A percentile compares a stretch with the other conserved stretches of the same genome.
These are phyloP conservation scores for Mustela nigripes DNA, from an alignment of 2,113 vertebrate genomes.

Conservation along the genomic window DNA sequence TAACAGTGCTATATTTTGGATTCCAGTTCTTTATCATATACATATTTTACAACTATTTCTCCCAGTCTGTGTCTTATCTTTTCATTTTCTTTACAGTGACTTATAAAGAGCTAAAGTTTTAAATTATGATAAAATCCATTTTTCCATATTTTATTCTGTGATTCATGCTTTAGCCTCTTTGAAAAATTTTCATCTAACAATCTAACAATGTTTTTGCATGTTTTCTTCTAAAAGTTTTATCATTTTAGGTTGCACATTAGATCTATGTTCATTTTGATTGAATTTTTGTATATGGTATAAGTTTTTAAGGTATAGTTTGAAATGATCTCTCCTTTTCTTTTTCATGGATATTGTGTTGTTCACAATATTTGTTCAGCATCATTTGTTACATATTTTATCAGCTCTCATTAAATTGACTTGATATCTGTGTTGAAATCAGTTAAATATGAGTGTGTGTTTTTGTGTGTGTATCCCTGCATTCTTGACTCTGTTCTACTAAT, in stretches of 20 bases:
- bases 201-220: neutral
- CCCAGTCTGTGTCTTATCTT: neutral
- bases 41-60: neutral
- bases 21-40: neutral
- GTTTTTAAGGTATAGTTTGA: neutral
- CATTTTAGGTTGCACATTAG: neutral
- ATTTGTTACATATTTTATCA: neutral
- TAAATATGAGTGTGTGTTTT: neutral
- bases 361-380: neutral
- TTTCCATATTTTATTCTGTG: neutral
- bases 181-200: neutral
- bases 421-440: constrained; percentile 20
- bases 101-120: neutral
- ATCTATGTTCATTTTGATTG: neutral
- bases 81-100: neutral
- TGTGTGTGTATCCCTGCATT: neutral
- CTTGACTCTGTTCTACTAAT: neutral
- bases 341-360: neutral
- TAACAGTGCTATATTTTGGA: neutral
- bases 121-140: neutral
- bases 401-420: neutral
- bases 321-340: neutral
- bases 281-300: neutral
- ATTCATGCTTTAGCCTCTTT: neutral
- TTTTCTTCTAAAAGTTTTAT: neutral